Percentiles rank a stretch among this genome's conserved stretches.
Conservation (phyloP, 2,797 vertebrate species). For the Pseudotriccus pelzelni region DNA sequence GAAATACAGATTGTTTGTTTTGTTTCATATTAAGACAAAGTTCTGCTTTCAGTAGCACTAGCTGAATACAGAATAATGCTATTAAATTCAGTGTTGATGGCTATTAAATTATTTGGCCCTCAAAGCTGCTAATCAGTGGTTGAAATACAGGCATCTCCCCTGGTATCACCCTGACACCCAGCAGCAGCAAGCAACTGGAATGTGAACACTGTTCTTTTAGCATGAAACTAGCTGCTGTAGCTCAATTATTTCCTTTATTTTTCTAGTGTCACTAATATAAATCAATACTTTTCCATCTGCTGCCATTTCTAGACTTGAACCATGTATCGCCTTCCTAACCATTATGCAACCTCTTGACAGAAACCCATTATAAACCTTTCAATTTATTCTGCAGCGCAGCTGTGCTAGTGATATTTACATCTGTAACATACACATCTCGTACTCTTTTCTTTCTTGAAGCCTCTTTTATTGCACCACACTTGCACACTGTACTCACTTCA, state of each 20-base stretch:
- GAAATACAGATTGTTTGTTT: neutral
- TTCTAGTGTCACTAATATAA: slow-evolving; percentile 24
- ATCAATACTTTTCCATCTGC: slow-evolving; percentile 57
- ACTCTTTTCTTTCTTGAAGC: slow-evolving; percentile 41
- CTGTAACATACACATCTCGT: slow-evolving; percentile 30
- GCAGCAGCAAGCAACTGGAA: neutral
- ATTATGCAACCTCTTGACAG: slow-evolving; percentile 55
- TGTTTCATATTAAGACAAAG: neutral
- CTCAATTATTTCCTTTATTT: slow-evolving; percentile 55
- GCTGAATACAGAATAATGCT: neutral
- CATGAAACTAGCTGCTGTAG: neutral
- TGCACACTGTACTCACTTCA: slow-evolving; percentile 22
- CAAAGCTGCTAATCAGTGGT: neutral
- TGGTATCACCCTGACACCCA: neutral
- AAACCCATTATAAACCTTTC: slow-evolving; percentile 47
- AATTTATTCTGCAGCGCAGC: slow-evolving; percentile 56
- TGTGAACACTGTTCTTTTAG: neutral
- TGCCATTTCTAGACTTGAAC: slow-evolving; percentile 52
- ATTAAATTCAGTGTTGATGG: neutral
- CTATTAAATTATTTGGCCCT: neutral
- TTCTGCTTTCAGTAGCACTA: neutral
- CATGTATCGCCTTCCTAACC: neutral
- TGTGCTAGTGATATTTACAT: slow-evolving; percentile 59
- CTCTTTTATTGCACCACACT: slow-evolving; percentile 21
- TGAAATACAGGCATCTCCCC: neutral